phyloP scores from a whole-genome alignment of 2,888 invertebrate species.

The Tolmerus cingulatus region DNA sequence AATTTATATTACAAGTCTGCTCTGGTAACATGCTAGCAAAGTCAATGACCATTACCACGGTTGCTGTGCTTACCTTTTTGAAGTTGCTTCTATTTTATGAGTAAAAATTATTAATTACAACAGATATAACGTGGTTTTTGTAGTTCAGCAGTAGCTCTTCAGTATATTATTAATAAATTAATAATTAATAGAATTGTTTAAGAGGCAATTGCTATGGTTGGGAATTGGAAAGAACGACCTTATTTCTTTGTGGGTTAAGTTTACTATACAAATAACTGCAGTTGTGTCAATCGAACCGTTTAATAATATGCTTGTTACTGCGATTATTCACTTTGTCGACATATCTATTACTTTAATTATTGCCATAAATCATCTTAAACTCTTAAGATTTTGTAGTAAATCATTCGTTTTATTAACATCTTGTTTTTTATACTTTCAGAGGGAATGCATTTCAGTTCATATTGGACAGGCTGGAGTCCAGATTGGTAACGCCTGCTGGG shows the following conservation, averaged over 20 bases:
- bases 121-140: not conserved
- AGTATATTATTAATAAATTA: not conserved
- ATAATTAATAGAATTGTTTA: not conserved
- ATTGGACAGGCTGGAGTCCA: constrained; percentile 88
- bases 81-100: not conserved
- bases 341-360: not conserved
- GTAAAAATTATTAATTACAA: not conserved
- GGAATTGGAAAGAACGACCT: not conserved
- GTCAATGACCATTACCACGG: not conserved
- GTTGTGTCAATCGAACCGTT: not conserved
- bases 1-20: not conserved
- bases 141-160: not conserved
- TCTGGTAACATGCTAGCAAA: not conserved
- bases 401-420: not conserved
- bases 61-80: not conserved
- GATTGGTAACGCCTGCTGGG: constrained; percentile 89
- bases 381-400: not conserved
- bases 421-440: constrained; percentile 63
- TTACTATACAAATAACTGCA: not conserved
- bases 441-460: constrained; percentile 88
- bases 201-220: not conserved
- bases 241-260: not conserved
- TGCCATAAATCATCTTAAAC: not conserved
- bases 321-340: not conserved
- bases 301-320: not conserved